These are phyloP conservation scores for Pomacea canaliculata DNA, from an alignment of 2,888 invertebrate genomes.

Conservation along the genomic window DNA sequence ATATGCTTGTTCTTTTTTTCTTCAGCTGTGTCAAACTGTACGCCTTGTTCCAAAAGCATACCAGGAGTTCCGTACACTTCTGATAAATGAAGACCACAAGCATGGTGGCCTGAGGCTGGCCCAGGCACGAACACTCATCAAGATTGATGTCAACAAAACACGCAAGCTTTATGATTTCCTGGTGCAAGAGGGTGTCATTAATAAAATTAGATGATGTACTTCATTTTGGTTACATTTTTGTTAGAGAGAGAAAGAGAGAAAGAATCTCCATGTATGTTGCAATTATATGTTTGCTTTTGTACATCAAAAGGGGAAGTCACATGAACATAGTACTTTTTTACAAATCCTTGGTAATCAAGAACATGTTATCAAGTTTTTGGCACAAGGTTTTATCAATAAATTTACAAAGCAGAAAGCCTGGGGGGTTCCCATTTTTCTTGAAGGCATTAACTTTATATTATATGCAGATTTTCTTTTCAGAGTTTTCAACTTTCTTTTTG, in stretches of 20 bases:
- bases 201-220: conserved; percentile 41
- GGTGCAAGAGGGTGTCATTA: conserved; percentile 72
- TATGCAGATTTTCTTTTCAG: too few species aligned
- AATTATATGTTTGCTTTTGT: not conserved
- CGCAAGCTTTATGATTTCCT: conserved; percentile 80
- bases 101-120: conserved; percentile 80
- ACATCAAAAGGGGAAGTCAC: too few species aligned
- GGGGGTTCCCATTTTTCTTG: too few species aligned
- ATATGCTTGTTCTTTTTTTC: not conserved
- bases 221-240: not conserved
- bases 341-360: too few species aligned
- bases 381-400: too few species aligned
- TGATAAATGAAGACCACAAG: conserved; percentile 84
- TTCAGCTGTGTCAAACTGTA: conserved; percentile 79
- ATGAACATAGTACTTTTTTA: too few species aligned
- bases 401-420: too few species aligned
- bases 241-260: not conserved
- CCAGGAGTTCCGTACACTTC: conserved; percentile 81
- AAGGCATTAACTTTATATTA: too few species aligned
- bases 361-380: too few species aligned
- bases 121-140: conserved; percentile 85
- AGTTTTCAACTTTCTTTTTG: too few species aligned
- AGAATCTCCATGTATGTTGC: not conserved
- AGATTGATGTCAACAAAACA: conserved; percentile 92
- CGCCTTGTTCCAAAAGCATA: conserved; percentile 84